Conservation (phyloP, 2,113 vertebrate species). For the Kobus ellipsiprymnus region DNA sequence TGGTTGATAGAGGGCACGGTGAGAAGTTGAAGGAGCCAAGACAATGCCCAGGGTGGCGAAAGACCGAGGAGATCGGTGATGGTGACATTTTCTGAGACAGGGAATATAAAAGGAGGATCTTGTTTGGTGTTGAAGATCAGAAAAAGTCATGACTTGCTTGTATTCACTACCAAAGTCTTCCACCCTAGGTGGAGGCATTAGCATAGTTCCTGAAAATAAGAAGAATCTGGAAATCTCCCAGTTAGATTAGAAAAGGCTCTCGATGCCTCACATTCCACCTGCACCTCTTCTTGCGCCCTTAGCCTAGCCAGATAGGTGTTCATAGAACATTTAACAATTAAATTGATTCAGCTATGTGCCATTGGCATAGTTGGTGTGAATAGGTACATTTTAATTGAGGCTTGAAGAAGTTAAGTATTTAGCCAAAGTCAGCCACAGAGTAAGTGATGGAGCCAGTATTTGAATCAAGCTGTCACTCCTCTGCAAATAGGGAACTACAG, state of each 20-base stretch:
- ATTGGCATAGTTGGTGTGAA: neutral
- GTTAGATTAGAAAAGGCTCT: neutral
- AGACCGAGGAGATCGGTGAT: rapidly evolving
- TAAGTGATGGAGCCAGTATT: neutral
- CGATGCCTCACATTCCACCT: neutral
- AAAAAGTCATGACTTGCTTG: neutral
- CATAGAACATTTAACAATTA: neutral
- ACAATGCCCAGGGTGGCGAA: too few species aligned
- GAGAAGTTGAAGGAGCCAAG: neutral
- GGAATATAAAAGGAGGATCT: neutral
- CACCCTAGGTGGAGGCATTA: neutral
- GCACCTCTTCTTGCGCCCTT: neutral
- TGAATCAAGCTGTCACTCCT: neutral
- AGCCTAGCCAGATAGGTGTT: neutral
- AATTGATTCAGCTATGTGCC: neutral
- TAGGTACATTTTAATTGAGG: neutral
- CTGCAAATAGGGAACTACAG: neutral
- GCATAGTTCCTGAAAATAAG: neutral
- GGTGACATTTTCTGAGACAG: neutral
- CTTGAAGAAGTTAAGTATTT: neutral
- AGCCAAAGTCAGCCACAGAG: neutral
- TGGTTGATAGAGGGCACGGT: neutral
- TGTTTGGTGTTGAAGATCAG: neutral
- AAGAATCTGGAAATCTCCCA: neutral
- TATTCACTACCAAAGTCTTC: neutral